Conservation (phyloP, 2,113 vertebrate species). For the Tetrax tetrax region DNA sequence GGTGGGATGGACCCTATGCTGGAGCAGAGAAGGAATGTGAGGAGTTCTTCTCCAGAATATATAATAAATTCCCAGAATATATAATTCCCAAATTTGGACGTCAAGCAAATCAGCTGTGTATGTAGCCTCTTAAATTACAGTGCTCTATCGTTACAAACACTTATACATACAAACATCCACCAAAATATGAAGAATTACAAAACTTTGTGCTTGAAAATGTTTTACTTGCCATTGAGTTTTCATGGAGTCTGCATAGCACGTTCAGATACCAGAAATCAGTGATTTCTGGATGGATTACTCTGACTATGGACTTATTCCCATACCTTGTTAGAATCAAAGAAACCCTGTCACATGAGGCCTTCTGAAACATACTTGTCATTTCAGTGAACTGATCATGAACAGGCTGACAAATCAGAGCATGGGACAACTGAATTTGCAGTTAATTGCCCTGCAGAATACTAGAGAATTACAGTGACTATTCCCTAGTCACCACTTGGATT, state of each 20-base stretch:
- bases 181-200: not conserved
- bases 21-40: too few relatives aligned
- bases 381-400: not conserved
- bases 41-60: too few relatives aligned
- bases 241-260: fast-evolving
- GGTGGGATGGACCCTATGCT: too few relatives aligned
- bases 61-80: not conserved
- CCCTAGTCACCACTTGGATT: not conserved
- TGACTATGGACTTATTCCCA: fast-evolving
- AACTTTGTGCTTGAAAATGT: not conserved
- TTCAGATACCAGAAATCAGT: not conserved
- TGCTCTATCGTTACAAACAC: not conserved
- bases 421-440: not conserved
- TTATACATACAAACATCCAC: not conserved
- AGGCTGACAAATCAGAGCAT: not conserved
- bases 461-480: not conserved
- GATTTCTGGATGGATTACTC: not conserved
- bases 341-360: not conserved
- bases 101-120: not conserved
- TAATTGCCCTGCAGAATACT: not conserved
- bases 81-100: not conserved
- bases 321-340: not conserved
- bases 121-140: not conserved
- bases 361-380: not conserved
- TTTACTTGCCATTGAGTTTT: not conserved